Evolutionary conservation across 30 jellyfish, hydroid and myxozoan genomes (phyloP).

Genomic region (Hydra vulgaris): DNA sequence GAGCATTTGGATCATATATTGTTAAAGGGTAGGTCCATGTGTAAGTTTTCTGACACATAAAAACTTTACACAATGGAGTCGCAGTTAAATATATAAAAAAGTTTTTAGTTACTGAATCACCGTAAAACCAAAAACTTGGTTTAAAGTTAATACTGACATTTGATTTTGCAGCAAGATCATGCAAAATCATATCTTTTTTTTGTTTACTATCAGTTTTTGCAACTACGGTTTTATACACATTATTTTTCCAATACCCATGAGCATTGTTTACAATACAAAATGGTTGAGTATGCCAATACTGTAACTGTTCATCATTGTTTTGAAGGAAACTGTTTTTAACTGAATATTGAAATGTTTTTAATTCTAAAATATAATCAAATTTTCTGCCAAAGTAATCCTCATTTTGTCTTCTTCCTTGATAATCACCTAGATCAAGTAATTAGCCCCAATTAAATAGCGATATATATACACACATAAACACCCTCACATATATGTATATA

Average conservation of each 20-base stretch:
- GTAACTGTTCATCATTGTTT: neutral
- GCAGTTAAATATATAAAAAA: neutral
- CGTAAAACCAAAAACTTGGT: neutral
- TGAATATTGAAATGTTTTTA: too few relatives aligned
- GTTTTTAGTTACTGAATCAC: neutral
- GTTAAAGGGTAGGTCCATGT: slow-evolving; percentile 7
- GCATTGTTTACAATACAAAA: neutral
- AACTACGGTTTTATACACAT: neutral
- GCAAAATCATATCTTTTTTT: neutral
- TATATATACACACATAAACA: too few relatives aligned
- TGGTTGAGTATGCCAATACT: neutral
- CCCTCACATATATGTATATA: too few relatives aligned
- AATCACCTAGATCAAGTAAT: neutral
- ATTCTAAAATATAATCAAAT: neutral
- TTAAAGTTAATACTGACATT: too few relatives aligned
- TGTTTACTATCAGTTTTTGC: neutral
- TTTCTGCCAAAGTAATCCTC: neutral
- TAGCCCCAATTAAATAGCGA: too few relatives aligned
- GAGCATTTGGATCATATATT: neutral
- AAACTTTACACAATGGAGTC: neutral
- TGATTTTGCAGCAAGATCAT: too few relatives aligned
- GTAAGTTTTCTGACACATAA: neutral
- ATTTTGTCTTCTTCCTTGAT: neutral
- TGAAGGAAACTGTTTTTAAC: neutral
- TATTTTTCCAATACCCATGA: neutral